Percentiles rank a stretch among this genome's conserved stretches.
These are phyloP conservation scores for Mercenaria mercenaria DNA, from an alignment of 1,140 invertebrate genomes.

Conservation along the genomic window DNA sequence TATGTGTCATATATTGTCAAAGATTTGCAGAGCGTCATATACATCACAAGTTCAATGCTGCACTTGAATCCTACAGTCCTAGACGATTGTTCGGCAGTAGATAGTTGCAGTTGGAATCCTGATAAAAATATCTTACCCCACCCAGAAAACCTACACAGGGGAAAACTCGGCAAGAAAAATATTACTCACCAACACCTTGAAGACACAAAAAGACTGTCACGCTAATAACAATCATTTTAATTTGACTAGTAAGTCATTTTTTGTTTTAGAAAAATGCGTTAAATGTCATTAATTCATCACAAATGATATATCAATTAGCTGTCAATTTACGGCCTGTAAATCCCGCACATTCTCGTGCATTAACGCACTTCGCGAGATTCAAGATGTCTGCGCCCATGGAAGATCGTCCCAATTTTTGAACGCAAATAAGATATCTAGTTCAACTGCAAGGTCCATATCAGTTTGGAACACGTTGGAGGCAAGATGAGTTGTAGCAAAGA, in stretches of 20 bases:
- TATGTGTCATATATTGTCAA: too few species aligned
- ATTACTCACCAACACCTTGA: conserved; percentile 24
- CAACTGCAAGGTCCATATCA: conserved; percentile 1
- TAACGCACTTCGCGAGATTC: conserved; percentile 70
- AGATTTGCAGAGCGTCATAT: too few species aligned
- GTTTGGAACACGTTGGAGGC: not conserved
- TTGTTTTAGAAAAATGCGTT: not conserved
- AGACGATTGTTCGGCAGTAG: too few species aligned
- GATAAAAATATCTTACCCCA: not conserved
- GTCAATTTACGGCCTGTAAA: conserved; percentile 14
- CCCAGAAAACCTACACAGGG: not conserved
- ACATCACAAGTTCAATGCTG: too few species aligned
- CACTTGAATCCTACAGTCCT: too few species aligned
- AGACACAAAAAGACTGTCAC: not conserved
- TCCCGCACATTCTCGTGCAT: not conserved
- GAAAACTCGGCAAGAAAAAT: not conserved
- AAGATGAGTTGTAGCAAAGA: conserved; percentile 66
- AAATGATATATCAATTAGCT: conserved; percentile 40
- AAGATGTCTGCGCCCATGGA: conserved; percentile 73
- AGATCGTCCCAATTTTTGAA: conserved; percentile 51
- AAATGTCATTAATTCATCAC: conserved; percentile 31
- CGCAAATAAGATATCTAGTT: conserved; percentile 9
- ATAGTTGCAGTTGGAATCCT: too few species aligned
- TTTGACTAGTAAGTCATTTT: not conserved
- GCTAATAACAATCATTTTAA: not conserved